A percentile compares a stretch with the other conserved stretches of the same genome.
Conservation (phyloP, 2,888 invertebrate genomes). For the Heterodera filipjevi region DNA sequence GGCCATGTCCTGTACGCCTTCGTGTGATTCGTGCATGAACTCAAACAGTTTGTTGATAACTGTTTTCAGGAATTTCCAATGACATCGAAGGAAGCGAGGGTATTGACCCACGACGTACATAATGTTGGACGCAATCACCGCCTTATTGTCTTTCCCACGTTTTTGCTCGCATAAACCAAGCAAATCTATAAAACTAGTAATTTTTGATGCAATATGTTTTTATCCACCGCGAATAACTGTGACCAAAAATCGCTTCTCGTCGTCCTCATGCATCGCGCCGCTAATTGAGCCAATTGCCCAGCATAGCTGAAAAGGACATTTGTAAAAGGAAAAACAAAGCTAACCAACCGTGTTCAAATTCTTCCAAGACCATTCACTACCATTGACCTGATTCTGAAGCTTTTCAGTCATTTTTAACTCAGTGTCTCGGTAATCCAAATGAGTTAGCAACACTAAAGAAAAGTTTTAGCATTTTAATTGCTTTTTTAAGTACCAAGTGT, state of each 20-base stretch:
- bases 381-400: constrained; percentile 92
- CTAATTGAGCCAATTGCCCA: constrained; percentile 99
- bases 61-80: constrained; percentile 99
- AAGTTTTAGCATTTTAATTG: constrained; percentile 74
- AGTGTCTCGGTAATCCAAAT: constrained; percentile 95
- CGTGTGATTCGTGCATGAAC: constrained; percentile 99
- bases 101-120: constrained; percentile 99
- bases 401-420: constrained; percentile 99
- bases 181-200: constrained; percentile 73
- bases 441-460: constrained; percentile 85
- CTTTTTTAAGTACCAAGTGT: constrained; percentile 68
- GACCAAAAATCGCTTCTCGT: constrained; percentile 96
- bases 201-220: background rate
- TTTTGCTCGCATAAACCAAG: constrained; percentile 97
- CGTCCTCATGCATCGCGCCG: constrained; percentile 98
- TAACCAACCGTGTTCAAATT: constrained; percentile 84
- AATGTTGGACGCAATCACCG: constrained; percentile 98
- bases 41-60: constrained; percentile 83
- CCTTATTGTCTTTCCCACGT: constrained; percentile 98
- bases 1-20: constrained; percentile 98
- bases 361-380: constrained; percentile 99
- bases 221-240: constrained; percentile 82
- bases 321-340: background rate
- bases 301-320: constrained; percentile 74
- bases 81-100: constrained; percentile 94